phyloP scores from a whole-genome alignment of 1,140 invertebrate genomes.

The Pararge aegeria region DNA sequence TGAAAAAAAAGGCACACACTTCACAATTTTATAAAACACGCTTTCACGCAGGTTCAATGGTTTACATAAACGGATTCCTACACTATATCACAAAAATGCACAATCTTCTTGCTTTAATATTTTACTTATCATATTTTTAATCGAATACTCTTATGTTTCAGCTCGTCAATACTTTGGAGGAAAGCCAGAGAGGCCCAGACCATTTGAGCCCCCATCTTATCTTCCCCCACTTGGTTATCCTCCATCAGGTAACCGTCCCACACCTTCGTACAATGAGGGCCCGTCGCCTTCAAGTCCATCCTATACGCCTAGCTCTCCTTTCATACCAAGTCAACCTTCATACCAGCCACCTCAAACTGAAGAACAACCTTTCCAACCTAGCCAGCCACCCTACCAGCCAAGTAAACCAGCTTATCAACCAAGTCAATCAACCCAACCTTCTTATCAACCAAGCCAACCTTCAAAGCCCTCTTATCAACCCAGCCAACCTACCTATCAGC shows the following conservation, averaged over 20 bases:
- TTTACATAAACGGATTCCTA: background rate
- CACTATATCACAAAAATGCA: slow-evolving; percentile 5
- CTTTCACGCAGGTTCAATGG: slow-evolving; percentile 5
- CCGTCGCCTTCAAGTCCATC: slow-evolving; percentile 50
- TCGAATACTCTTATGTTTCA: slow-evolving; percentile 54
- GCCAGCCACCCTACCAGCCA: slow-evolving; percentile 38
- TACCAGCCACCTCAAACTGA: slow-evolving; percentile 32
- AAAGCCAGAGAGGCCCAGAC: slow-evolving; percentile 84
- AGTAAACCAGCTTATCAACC: slow-evolving; percentile 50
- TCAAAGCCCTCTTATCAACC: slow-evolving; percentile 38
- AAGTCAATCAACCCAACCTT: slow-evolving; percentile 30
- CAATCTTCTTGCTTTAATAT: background rate
- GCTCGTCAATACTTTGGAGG: slow-evolving; percentile 82
- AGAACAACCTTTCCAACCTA: slow-evolving; percentile 49
- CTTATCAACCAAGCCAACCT: slow-evolving; percentile 49
- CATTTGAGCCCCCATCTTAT: slow-evolving; percentile 81
- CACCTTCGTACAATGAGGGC: slow-evolving; percentile 66
- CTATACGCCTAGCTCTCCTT: slow-evolving; percentile 45
- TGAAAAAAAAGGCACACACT: no score
- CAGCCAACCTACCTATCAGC: slow-evolving; percentile 45
- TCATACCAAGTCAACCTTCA: slow-evolving; percentile 55
- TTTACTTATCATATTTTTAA: background rate
- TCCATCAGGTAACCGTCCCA: slow-evolving; percentile 64
- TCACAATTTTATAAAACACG: background rate
- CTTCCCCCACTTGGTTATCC: slow-evolving; percentile 73